phyloP scores from a whole-genome alignment of 2,888 invertebrate genomes.

The Mechanitis mazaeus region DNA sequence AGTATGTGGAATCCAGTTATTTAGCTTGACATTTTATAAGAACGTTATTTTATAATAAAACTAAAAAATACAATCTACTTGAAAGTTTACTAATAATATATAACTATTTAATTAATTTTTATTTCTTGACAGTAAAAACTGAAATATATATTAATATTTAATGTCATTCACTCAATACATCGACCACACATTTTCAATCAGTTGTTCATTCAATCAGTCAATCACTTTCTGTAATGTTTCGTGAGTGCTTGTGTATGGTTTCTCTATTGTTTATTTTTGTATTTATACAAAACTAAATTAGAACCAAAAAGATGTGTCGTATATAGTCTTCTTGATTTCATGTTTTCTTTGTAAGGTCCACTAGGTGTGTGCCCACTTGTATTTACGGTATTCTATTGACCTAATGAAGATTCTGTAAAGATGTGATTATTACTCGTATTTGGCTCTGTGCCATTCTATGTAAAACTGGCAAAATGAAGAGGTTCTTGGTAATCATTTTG shows the following conservation, averaged over 20 bases:
- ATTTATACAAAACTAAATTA: slow-evolving; percentile 37
- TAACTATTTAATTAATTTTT: too few relatives aligned
- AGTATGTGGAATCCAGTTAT: not conserved
- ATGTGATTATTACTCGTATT: slow-evolving; percentile 68
- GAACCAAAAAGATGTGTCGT: slow-evolving; percentile 37
- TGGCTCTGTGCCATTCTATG: slow-evolving; percentile 72
- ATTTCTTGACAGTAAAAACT: too few relatives aligned
- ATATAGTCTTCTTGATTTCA: slow-evolving; percentile 32
- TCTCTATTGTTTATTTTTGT: slow-evolving; percentile 62
- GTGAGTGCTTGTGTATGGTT: slow-evolving; percentile 49
- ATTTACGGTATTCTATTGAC: slow-evolving; percentile 41
- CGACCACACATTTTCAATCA: slow-evolving; percentile 4
- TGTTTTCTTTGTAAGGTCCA: slow-evolving; percentile 27
- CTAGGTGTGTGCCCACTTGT: slow-evolving; percentile 18
- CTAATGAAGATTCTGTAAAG: slow-evolving; percentile 59
- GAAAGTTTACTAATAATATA: too few relatives aligned
- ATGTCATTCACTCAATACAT: too few relatives aligned
- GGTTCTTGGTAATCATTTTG: slow-evolving; percentile 44
- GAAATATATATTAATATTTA: too few relatives aligned
- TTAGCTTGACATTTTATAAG: not conserved
- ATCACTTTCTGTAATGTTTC: slow-evolving; percentile 57
- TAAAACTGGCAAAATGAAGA: slow-evolving; percentile 59
- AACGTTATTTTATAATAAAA: too few relatives aligned
- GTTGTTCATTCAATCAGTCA: slow-evolving; percentile 33
- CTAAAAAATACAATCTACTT: too few relatives aligned